Evolutionary conservation across 2,797 vertebrate genomes (phyloP), one percentile per base, ranked within the genome.

Genomic region (Acipenser ruthenus): DNA sequence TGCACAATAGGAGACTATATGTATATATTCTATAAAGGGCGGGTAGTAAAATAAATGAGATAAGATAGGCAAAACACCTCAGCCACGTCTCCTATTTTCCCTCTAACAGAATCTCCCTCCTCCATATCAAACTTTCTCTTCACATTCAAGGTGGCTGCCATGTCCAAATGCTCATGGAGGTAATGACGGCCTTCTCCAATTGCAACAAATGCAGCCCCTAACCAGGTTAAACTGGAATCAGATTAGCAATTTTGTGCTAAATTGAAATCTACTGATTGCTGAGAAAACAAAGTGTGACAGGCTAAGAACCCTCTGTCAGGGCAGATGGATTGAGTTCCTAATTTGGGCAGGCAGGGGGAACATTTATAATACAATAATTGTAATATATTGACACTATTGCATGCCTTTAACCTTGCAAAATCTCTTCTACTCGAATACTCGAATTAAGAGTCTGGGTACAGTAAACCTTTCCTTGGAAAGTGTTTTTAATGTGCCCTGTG

Each of bases 281-380:
- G 83, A 82, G 81, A 75, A 86, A 82, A 88, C 85, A 81, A 68
- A 79, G 86, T 87, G 88, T 89, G 91, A 92, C 89, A 88, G 89
- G 81, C 83, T 91, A 87, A 92, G 87, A 79, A 86, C 83, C 73
- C 65, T 77, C 82, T 87, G 88, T 89, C 86, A 84, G 73, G 50
- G 1, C 85, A 85, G 92, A 93, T 90, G 90, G 92, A 94, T 93
- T 87, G 86, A 80, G 72, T 80, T 63, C 69, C 86, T 92, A 88
- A 93, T 92, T 87, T 81, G 68, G 83, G 80, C 79, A 76, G 90
- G 90, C 89, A 86, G 80, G 69, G 72, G 75, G 68, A 77, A 86
- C 90, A 91, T 93, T 92, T 90, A 91, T 92, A 90, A 90, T 82
- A 86, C 87, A 84, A 89, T 93, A 92, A 92, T 87, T 91, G 88